Evolutionary conservation across 2,888 invertebrate genomes (phyloP), one percentile per base, ranked within the genome.

Genomic region (Encarsia formosa): DNA sequence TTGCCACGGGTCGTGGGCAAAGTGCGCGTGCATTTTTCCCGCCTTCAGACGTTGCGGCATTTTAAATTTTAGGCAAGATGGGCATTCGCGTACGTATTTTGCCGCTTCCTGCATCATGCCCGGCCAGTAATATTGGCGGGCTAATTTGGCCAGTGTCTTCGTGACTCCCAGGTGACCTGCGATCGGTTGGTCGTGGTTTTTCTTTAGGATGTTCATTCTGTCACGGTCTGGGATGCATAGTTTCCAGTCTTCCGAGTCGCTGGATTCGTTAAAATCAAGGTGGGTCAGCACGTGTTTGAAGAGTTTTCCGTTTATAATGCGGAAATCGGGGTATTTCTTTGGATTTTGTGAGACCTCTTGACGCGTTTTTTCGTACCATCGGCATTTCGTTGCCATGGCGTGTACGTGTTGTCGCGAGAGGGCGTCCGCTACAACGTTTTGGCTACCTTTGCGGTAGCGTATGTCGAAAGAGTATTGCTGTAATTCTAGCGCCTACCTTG

Each of bases 1-100:
- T 1, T 44, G 39, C 60, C 61, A 63, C 2, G 61, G 58, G 20
- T 37, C 19, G 2, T 52, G 40, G 13, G 42, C 22, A 22, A 15
- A n/a, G n/a, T n/a, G n/a, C n/a, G n/a, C n/a, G 1, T n/a, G n/a
- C 31, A 6, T 31, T 6, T n/a, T 4, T 3, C 31, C 31, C 2
- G 5, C 34, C n/a, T 8, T 15, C 4, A 16, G 15, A 4, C 16
- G 16, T 15, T 35, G 34, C 16, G 16, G 8, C 4, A 16, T 8
- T 9, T 18, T 45, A 39, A 26, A 29, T 32, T 35, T 53, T 4
- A 16, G 34, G 16, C 34, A 35, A 5, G 9, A 9, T 15, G n/a
- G 15, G 13, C 20, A 20, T n/a, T 4, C 6, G 13, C 13, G 20
- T 20, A 20, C 20, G 3, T 22, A 38, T 13, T 6, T 20, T 5